Percentiles rank a stretch among this genome's conserved stretches.
phyloP scores from a whole-genome alignment of 1,140 invertebrate species.

The Parasteatoda tepidariorum region DNA sequence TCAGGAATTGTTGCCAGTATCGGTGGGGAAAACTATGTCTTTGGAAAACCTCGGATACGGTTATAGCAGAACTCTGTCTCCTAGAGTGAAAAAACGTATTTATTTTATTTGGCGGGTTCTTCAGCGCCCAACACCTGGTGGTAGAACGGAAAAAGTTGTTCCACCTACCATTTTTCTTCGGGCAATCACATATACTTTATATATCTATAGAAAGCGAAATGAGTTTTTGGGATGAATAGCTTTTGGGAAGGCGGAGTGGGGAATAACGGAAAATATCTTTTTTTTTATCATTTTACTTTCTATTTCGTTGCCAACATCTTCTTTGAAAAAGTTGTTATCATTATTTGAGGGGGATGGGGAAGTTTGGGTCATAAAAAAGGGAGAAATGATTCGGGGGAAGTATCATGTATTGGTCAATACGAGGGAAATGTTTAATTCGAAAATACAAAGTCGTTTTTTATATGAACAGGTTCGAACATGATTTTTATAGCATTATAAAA shows the following conservation, averaged over 20 bases:
- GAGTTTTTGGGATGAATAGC: slow-evolving; percentile 57
- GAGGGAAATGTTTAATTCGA: no score
- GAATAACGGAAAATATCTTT: background rate
- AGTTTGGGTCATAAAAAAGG: background rate
- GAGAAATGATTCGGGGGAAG: background rate
- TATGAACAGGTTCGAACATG: no score
- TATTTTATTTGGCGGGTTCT: slow-evolving; percentile 52
- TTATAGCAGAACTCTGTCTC: slow-evolving; percentile 27
- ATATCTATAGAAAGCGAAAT: slow-evolving; percentile 16
- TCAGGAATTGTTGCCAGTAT: slow-evolving; percentile 26
- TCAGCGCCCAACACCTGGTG: slow-evolving; percentile 41
- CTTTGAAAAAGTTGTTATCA: slow-evolving; percentile 25
- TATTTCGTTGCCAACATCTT: slow-evolving; percentile 53
- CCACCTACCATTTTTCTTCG: slow-evolving; percentile 31
- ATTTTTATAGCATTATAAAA: no score
- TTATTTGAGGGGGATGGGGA: slow-evolving; percentile 7
- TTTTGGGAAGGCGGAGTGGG: background rate
- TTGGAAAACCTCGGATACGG: slow-evolving; percentile 1
- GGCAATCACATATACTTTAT: slow-evolving; percentile 50
- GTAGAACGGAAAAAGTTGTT: slow-evolving; percentile 36
- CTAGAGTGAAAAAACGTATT: slow-evolving; percentile 33
- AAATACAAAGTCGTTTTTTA: no score
- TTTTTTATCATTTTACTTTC: background rate
- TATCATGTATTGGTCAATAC: background rate
- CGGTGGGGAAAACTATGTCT: slow-evolving; percentile 36